Base-by-base conservation (phyloP, 2,113 vertebrate genomes). In the Thalassoma bifasciatum region DNA sequence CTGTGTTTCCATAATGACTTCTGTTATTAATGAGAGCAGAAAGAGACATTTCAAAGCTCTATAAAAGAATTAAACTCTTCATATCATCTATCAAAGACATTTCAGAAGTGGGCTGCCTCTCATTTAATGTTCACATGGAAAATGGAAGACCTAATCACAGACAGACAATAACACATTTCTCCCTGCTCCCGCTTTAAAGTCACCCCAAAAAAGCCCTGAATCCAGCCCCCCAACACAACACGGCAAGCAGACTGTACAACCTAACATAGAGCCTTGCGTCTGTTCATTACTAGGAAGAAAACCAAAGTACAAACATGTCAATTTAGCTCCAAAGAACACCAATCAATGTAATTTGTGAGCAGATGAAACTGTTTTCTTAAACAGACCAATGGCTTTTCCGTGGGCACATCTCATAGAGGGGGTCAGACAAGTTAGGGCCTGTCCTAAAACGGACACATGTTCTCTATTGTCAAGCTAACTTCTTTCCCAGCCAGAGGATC, bases 371-470 rank as follows among this genome's bases (percentile, higher is more conserved):
- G 34, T 68, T 85, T 47, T 62, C 26, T 66, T 61, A 54, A 71
- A 74, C 72, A 38, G 23, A 61, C 34, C 47, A 62, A 69, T 37
- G 63, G 24, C 62, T 85, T 85, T 84, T 75, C 73, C 82, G 80
- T 77, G 87, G 80, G 66, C 26, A 74, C 81, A 87, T 88, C 84
- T 52, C 38, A 78, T 87, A 86, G 77, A 83, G 72, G 83, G 66
- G 85, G 67, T 85, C 71, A 89, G 88, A 91, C 93, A 91, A 81
- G 94, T 92, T 85, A 75, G 79, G 88, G 83, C 94, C 87, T 94
- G 93, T 87, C 89, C 91, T 79, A 77, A 82, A 84, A 83, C 21
- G 72, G 91, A 92, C 91, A 92, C 87, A 89, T 91, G 94, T 93
- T 93, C 86, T 86, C 87, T 68, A 90, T 93, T 93, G 92, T 94